phyloP scores from a whole-genome alignment of 2,888 invertebrate species.

The Periphyllus acericola region DNA sequence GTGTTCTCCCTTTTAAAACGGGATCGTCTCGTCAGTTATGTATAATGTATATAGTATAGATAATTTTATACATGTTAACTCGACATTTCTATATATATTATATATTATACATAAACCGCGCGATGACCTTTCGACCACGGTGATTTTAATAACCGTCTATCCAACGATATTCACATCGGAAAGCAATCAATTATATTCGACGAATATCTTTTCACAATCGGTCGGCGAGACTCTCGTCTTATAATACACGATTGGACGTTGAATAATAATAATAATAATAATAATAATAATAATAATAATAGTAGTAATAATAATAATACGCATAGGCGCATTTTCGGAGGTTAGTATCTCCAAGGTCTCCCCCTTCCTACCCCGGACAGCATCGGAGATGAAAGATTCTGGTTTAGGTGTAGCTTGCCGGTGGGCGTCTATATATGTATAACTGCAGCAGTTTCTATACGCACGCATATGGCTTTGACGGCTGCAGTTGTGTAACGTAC shows the following conservation, averaged over 20 bases:
- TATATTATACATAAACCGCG: background rate
- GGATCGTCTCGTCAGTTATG: background rate
- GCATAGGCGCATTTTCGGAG: constrained; percentile 54
- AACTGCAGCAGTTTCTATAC: background rate
- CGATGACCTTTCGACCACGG: constrained; percentile 55
- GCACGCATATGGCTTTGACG: no score
- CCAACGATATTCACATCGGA: constrained; percentile 51
- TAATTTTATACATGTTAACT: background rate
- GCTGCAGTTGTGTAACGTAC: no score
- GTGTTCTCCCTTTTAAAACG: constrained; percentile 33
- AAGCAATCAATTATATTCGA: constrained; percentile 58
- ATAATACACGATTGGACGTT: background rate
- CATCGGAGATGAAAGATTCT: background rate
- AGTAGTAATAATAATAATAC: constrained; percentile 33
- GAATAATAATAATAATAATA: no score
- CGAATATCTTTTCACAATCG: constrained; percentile 25
- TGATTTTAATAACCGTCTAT: constrained; percentile 41
- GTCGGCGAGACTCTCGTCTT: background rate
- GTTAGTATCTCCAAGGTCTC: constrained; percentile 55
- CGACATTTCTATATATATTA: background rate
- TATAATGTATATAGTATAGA: background rate
- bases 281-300: no score
- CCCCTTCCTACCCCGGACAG: background rate
- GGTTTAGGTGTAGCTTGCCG: constrained; percentile 53
- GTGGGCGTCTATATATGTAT: constrained; percentile 36